Evolutionary conservation across 2,888 invertebrate species (phyloP).

Genomic region (Tenthredo amoena): DNA sequence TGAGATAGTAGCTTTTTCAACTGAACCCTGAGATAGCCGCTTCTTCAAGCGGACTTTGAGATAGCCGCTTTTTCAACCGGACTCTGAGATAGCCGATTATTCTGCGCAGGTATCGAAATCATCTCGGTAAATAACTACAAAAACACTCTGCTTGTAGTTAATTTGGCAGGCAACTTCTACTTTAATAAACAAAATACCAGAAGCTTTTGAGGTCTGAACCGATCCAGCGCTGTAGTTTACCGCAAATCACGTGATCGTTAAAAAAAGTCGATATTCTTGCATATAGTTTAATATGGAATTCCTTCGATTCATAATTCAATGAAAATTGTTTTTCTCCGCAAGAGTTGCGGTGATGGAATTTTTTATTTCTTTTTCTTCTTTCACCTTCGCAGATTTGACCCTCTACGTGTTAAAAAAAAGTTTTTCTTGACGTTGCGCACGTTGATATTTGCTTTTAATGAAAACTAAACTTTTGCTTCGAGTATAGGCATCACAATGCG

Average conservation of each 20-base stretch:
- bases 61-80: too few species aligned
- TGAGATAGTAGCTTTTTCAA: too few species aligned
- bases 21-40: too few species aligned
- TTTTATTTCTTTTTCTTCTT: background rate
- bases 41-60: too few species aligned
- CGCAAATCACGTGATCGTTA: background rate
- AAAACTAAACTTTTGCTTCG: background rate
- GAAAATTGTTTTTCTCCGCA: background rate
- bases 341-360: background rate
- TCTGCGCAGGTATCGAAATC: too few species aligned
- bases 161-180: background rate
- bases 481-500: background rate
- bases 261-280: background rate
- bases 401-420: background rate
- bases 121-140: background rate
- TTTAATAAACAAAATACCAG: background rate
- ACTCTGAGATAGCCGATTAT: too few species aligned
- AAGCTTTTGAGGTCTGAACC: background rate
- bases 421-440: background rate
- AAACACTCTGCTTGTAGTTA: background rate
- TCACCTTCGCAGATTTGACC: background rate
- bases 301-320: background rate
- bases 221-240: background rate
- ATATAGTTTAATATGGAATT: background rate
- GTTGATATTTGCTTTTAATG: background rate